Evolutionary conservation across 2,888 invertebrate species (phyloP), one percentile per base, ranked within the genome.

Genomic region (Cheilosia grossa): DNA sequence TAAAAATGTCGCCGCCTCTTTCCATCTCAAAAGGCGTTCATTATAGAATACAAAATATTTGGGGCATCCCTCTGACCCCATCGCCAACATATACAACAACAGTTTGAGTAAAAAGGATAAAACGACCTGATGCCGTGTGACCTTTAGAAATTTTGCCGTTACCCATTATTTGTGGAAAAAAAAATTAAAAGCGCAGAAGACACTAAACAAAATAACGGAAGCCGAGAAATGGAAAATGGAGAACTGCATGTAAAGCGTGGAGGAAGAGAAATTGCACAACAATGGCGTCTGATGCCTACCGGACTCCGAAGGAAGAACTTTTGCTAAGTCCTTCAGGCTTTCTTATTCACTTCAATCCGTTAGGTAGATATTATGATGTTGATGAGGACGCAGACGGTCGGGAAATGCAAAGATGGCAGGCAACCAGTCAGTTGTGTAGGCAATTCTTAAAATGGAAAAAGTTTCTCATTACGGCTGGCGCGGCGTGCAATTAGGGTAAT

Each of bases 391-490:
- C 24, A 30, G 49, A 56, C 47, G 24, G 1, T 24, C 59, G 21
- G 15, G 37, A 64, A 37, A 51, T 51, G 40, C 27, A 0, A 61
- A 66, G 49, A 53, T 40, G 40, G 33, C 19, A 51, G 30, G 37
- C 44, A 47, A 44, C 51, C 53, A 63, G 42, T 66, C 30, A 66
- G 72, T 17, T 19, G 37, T 37, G 37, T 37, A 37, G 37, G 73
- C 79, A 69, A 83, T 79, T 83, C 73, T 44, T 44, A 56, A 74
- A 83, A 83, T 83, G 79, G 74, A 79, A 83, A 82, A 83, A 83
- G 69, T 83, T 83, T 79, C 83, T 74, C 83, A 83, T 74, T 83
- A 79, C 64, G 69, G 59, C 83, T 51, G 73, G 63, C 83, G 69
- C 58, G 24, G 69, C 80, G 74, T 59, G 74, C 79, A 83, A 83